These are phyloP conservation scores for Characodon lateralis DNA, from an alignment of 2,797 vertebrate species.

Conservation along the genomic window DNA sequence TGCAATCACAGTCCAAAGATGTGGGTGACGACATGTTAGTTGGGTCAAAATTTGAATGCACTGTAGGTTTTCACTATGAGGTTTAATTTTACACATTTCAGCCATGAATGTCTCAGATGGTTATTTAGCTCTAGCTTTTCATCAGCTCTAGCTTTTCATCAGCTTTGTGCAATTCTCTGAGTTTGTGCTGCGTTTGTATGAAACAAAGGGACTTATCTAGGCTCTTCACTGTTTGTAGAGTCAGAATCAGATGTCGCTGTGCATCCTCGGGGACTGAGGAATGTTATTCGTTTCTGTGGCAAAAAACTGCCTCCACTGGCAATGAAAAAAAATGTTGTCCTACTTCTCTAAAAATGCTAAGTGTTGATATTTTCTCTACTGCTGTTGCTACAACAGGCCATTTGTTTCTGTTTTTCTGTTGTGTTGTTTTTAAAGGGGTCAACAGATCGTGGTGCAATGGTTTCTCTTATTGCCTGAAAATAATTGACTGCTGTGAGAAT, in stretches of 20 bases:
- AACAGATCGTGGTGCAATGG: constrained; percentile 32
- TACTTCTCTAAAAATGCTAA: background rate
- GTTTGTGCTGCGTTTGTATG: constrained; percentile 18
- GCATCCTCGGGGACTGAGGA: background rate
- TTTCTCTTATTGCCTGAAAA: background rate
- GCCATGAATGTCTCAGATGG: background rate
- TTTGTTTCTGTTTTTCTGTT: constrained; percentile 6
- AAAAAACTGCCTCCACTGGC: background rate
- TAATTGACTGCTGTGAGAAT: constrained; percentile 7
- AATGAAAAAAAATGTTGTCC: background rate
- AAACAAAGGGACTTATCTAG: constrained; percentile 51
- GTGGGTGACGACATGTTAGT: constrained; percentile 4
- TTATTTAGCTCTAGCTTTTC: constrained; percentile 7
- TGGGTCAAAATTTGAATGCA: background rate
- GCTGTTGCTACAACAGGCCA: background rate
- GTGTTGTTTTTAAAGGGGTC: background rate
- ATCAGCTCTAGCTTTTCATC: constrained; percentile 4
- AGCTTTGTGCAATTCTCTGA: constrained; percentile 4
- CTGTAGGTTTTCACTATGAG: background rate
- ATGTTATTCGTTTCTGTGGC: background rate
- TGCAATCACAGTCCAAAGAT: background rate
- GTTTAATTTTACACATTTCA: constrained; percentile 2
- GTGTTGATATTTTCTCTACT: background rate
- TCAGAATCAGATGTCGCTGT: constrained; percentile 28
- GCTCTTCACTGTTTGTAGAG: constrained; percentile 25